A percentile compares a stretch with the other conserved stretches of the same genome.
These are phyloP conservation scores for Biston stratarius DNA, from an alignment of 2,888 invertebrate genomes.

Conservation along the genomic window DNA sequence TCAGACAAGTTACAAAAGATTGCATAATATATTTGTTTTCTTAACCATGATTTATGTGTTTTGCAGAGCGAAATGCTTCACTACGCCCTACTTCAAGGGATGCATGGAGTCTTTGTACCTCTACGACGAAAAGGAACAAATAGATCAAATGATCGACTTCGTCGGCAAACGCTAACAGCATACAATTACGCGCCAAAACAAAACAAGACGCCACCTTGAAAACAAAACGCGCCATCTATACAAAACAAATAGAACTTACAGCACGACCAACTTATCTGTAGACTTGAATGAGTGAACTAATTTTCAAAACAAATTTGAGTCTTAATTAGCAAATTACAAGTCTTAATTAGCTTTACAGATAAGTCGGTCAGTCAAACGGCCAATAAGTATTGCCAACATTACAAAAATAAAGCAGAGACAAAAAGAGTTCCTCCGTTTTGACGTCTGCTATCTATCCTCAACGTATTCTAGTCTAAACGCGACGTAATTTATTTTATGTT, in stretches of 20 bases:
- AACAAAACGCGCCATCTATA: slow-evolving; percentile 56
- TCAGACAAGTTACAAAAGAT: background rate
- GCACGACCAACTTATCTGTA: slow-evolving; percentile 2
- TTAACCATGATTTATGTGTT: slow-evolving; percentile 46
- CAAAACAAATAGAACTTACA: slow-evolving; percentile 47
- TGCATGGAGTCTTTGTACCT: slow-evolving; percentile 93
- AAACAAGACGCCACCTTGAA: slow-evolving; percentile 60
- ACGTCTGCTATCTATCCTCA: slow-evolving; percentile 85
- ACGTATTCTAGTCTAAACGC: slow-evolving; percentile 85
- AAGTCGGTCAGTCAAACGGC: slow-evolving; percentile 50
- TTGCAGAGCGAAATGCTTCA: slow-evolving; percentile 92
- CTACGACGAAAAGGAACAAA: slow-evolving; percentile 91
- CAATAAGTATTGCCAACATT: slow-evolving; percentile 65
- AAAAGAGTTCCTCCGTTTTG: slow-evolving; percentile 71
- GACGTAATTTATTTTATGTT: slow-evolving; percentile 78
- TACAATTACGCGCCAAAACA: slow-evolving; percentile 63
- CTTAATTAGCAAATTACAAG: background rate
- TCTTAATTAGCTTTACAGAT: background rate
- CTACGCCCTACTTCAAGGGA: slow-evolving; percentile 92
- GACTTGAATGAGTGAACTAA: background rate
- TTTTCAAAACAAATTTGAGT: background rate
- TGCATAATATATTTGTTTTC: background rate
- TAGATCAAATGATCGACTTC: slow-evolving; percentile 92
- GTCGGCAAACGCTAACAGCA: slow-evolving; percentile 88
- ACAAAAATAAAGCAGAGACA: slow-evolving; percentile 62